phyloP scores from a whole-genome alignment of 2,113 vertebrate species.

The Zosterops borbonicus region DNA sequence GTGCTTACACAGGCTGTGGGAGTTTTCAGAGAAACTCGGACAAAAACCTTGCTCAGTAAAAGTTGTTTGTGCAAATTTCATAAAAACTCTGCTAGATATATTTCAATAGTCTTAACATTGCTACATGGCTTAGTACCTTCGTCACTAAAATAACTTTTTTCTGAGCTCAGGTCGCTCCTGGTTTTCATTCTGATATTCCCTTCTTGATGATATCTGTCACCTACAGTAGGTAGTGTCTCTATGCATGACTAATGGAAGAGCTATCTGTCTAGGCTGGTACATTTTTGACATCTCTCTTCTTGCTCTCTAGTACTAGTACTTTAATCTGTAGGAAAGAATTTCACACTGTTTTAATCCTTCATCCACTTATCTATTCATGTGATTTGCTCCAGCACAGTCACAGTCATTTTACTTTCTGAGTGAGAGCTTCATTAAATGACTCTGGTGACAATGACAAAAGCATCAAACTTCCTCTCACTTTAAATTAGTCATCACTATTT shows the following conservation, averaged over 20 bases:
- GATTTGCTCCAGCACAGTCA: neutral
- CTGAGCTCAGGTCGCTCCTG: neutral
- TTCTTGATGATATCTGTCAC: neutral
- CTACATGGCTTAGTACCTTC: neutral
- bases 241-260: neutral
- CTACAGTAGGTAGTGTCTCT: neutral
- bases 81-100: neutral
- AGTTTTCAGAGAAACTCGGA: neutral
- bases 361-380: neutral
- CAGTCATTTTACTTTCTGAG: neutral
- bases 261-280: neutral
- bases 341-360: neutral
- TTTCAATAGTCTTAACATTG: neutral
- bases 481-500: neutral
- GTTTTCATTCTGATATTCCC: neutral
- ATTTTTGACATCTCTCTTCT: neutral
- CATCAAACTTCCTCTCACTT: neutral
- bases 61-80: neutral
- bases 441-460: neutral
- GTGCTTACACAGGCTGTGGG: neutral
- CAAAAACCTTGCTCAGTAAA: neutral
- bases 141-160: neutral
- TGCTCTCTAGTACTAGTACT: neutral
- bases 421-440: fast-evolving
- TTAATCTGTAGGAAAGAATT: neutral